Percentiles rank a stretch among this genome's conserved stretches.
phyloP scores from a whole-genome alignment of 2,113 vertebrate genomes.

The Cynoglossus semilaevis region DNA sequence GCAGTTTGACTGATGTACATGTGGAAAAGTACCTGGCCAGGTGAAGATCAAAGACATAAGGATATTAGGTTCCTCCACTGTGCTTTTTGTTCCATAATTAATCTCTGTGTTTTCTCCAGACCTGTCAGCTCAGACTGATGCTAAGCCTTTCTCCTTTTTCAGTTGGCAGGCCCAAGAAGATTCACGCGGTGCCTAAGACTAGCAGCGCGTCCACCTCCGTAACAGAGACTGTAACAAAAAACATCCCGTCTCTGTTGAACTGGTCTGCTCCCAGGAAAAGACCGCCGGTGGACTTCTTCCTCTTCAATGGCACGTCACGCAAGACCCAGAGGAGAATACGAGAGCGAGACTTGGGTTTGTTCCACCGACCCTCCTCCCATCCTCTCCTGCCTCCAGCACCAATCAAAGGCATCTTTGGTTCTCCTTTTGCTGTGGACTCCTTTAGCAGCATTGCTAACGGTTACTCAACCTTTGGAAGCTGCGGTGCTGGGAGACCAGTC shows the following conservation, averaged over 20 bases:
- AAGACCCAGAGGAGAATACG: constrained; percentile 79
- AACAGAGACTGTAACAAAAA: constrained; percentile 68
- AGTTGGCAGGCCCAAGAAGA: constrained; percentile 80
- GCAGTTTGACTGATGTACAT: constrained; percentile 44
- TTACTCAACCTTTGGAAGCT: constrained; percentile 80
- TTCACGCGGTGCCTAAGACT: constrained; percentile 76
- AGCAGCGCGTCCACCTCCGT: constrained; percentile 32
- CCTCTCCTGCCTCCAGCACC: constrained; percentile 63
- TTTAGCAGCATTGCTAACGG: constrained; percentile 94
- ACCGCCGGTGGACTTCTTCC: constrained; percentile 85
- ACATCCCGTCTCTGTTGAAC: constrained; percentile 77
- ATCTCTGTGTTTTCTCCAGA: constrained; percentile 36
- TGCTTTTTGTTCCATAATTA: constrained; percentile 36
- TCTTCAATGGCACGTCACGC: constrained; percentile 83
- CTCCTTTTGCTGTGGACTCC: constrained; percentile 89
- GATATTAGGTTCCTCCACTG: constrained; percentile 36
- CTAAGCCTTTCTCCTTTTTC: constrained; percentile 27
- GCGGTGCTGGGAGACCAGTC: constrained; percentile 38
- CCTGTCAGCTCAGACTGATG: constrained; percentile 37
- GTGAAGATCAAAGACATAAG: constrained; percentile 49
- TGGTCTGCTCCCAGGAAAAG: constrained; percentile 84
- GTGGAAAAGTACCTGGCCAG: constrained; percentile 42
- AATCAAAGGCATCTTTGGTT: constrained; percentile 85
- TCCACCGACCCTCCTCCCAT: constrained; percentile 75
- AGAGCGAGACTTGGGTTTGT: constrained; percentile 76